Evolutionary conservation across 2,888 invertebrate genomes (phyloP).

Genomic region (Trachelus troglodyta): DNA sequence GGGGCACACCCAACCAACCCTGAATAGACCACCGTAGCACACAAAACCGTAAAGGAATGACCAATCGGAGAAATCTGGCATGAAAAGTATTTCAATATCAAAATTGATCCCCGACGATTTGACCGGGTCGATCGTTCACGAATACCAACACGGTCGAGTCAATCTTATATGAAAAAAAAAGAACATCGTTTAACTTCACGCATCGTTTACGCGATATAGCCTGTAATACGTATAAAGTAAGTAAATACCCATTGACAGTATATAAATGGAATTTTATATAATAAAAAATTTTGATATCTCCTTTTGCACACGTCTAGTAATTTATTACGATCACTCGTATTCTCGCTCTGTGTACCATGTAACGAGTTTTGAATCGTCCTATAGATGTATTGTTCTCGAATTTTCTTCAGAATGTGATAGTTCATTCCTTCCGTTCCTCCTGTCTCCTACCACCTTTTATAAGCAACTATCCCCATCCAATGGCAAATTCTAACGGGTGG

Average conservation of each 20-base stretch:
- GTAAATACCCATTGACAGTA: constrained; percentile 3
- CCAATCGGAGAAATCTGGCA: constrained; percentile 6
- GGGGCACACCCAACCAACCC: constrained; percentile 1
- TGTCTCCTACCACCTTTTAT: not conserved
- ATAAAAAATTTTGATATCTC: not conserved
- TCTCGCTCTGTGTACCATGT: not conserved
- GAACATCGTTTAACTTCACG: not conserved
- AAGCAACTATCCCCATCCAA: not conserved
- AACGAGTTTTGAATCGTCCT: not conserved
- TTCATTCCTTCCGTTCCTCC: not conserved
- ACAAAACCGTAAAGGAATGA: constrained; percentile 7
- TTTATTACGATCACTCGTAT: not conserved
- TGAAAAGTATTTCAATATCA: constrained; percentile 5
- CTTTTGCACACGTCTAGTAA: not conserved
- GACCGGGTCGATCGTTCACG: not conserved
- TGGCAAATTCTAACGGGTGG: not conserved
- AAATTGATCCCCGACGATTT: constrained; percentile 6
- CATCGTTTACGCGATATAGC: not conserved
- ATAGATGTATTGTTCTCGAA: not conserved
- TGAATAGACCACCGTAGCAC: not conserved
- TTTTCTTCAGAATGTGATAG: not conserved
- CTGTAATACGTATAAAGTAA: not conserved
- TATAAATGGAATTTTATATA: not conserved
- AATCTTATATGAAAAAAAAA: not conserved
- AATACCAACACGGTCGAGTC: not conserved